Percentiles rank a stretch among this genome's conserved stretches.
These are phyloP conservation scores for Oncopodura yosiiana DNA, from an alignment of 1,140 invertebrate genomes.

Conservation along the genomic window DNA sequence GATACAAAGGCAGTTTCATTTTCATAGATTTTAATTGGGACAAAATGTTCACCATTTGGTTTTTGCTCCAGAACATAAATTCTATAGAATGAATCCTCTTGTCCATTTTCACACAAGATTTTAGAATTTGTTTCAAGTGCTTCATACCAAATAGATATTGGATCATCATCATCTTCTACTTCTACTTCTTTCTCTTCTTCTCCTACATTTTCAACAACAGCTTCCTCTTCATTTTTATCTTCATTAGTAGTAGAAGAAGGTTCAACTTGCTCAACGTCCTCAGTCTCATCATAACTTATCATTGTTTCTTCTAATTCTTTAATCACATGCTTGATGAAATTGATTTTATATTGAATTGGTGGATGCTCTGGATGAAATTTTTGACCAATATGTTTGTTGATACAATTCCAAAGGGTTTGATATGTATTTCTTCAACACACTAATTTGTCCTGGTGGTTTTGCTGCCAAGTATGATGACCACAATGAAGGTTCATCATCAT, in stretches of 20 bases:
- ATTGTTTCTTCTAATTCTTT: constrained; percentile 7
- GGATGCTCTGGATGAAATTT: too few species aligned
- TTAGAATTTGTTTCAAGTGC: constrained; percentile 3
- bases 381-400: too few species aligned
- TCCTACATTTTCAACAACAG: neutral
- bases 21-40: constrained; percentile 18
- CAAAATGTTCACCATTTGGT: neutral
- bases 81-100: constrained; percentile 18
- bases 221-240: neutral
- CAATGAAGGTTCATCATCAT: too few species aligned
- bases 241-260: too few species aligned
- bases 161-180: neutral
- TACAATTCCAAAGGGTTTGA: neutral
- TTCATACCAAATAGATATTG: constrained; percentile 14
- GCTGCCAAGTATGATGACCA: constrained; percentile 4
- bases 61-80: constrained; percentile 5
- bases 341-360: constrained; percentile 18
- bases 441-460: constrained; percentile 7
- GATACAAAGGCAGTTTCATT: constrained; percentile 15
- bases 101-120: neutral
- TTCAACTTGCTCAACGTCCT: neutral
- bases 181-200: neutral
- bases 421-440: neutral
- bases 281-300: neutral
- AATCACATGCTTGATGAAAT: constrained; percentile 20